phyloP scores from a whole-genome alignment of 2,113 vertebrate genomes.

The Gopherus flavomarginatus region DNA sequence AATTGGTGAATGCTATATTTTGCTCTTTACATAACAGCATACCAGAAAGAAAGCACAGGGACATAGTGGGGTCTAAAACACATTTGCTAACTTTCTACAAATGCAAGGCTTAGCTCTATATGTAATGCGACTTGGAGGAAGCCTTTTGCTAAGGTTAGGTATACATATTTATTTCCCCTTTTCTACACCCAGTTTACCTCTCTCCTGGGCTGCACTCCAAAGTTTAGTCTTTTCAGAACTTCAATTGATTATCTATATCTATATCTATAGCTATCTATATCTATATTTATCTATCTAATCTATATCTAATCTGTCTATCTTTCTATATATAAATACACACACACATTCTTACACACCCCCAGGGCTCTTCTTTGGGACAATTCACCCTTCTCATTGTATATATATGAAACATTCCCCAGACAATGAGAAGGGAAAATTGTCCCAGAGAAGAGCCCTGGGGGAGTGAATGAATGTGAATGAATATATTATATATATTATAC shows the following conservation, averaged over 20 bases:
- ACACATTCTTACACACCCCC: no score
- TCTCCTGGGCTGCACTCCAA: not conserved
- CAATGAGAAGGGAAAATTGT: no score
- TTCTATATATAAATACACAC: no score
- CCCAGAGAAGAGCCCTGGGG: no score
- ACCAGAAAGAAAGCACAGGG: not conserved
- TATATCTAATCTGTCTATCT: no score
- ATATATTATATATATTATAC: no score
- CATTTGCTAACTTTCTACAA: not conserved
- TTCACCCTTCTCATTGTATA: no score
- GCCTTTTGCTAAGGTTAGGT: fast-evolving
- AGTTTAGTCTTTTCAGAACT: not conserved
- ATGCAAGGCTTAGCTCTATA: not conserved
- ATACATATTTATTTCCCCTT: not conserved
- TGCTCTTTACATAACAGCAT: not conserved
- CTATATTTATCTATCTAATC: no score
- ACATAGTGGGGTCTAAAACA: not conserved
- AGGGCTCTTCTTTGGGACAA: no score
- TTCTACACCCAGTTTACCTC: not conserved
- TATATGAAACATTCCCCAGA: no score
- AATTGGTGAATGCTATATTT: not conserved
- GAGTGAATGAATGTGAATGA: no score
- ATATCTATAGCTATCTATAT: no score
- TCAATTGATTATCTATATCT: not conserved
- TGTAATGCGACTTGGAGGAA: not conserved